Conservation (phyloP, 2,113 vertebrate genomes). For the Hydrochoerus hydrochaeris region DNA sequence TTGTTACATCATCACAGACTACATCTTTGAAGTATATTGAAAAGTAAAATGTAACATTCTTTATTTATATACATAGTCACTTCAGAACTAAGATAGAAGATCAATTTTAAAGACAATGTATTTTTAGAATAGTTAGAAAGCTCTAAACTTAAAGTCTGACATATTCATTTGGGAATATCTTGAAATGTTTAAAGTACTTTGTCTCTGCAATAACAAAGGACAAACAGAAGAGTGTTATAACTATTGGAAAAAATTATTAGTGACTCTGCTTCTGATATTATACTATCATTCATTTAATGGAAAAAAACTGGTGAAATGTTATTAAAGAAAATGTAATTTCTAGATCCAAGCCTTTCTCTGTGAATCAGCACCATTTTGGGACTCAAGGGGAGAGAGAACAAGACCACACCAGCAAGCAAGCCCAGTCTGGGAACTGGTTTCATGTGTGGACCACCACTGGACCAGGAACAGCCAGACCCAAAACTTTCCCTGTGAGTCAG, state of each 20-base stretch:
- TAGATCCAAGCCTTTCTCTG: no score
- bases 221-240: neutral
- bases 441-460: no score
- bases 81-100: neutral
- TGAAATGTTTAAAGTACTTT: neutral
- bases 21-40: conserved; percentile 27
- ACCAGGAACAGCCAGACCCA: no score
- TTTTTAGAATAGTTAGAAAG: neutral
- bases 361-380: no score
- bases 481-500: no score
- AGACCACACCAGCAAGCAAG: no score
- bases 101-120: neutral
- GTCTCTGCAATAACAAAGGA: neutral
- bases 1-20: conserved; percentile 13
- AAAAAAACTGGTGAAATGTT: neutral
- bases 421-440: no score
- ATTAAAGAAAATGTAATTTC: neutral
- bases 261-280: neutral
- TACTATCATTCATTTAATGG: neutral
- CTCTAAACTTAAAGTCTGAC: neutral
- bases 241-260: neutral
- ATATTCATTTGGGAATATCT: neutral
- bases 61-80: neutral
- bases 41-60: neutral
- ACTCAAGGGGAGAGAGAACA: no score